Percentiles rank a stretch among this genome's conserved stretches.
Evolutionary conservation across 2,113 vertebrate species (phyloP).

Genomic region (Numenius arquata): DNA sequence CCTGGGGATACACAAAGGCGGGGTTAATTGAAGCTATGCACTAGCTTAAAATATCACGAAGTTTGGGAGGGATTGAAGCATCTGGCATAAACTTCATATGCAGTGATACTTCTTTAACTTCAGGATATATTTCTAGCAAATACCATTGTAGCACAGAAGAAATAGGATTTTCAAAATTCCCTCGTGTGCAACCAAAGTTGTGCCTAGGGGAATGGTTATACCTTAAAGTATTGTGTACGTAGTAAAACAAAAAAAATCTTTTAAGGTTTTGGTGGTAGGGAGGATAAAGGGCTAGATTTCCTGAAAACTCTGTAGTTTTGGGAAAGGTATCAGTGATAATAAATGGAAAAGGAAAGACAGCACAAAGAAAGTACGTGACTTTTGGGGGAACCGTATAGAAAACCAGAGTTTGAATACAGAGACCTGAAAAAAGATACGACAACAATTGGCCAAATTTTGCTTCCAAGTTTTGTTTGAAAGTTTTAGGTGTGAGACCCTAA

Average conservation of each 20-base stretch:
- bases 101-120: not conserved
- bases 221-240: not conserved
- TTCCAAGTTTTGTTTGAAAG: not conserved
- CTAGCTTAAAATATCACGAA: constrained; percentile 12
- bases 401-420: not conserved
- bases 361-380: not conserved
- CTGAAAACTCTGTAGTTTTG: not conserved
- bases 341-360: not conserved
- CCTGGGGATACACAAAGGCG: not conserved
- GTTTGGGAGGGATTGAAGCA: not conserved
- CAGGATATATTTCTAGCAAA: not conserved
- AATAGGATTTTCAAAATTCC: not conserved
- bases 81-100: not conserved
- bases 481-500: not conserved
- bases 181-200: not conserved
- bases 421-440: not conserved
- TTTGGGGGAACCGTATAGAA: not conserved
- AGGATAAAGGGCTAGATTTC: not conserved
- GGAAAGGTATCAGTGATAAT: not conserved
- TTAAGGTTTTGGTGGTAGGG: not conserved
- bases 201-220: not conserved
- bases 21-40: not conserved
- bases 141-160: not conserved
- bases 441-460: not conserved
- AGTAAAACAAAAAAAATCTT: not conserved